phyloP scores from a whole-genome alignment of 2,113 vertebrate species.

The Alexandromys fortis region DNA sequence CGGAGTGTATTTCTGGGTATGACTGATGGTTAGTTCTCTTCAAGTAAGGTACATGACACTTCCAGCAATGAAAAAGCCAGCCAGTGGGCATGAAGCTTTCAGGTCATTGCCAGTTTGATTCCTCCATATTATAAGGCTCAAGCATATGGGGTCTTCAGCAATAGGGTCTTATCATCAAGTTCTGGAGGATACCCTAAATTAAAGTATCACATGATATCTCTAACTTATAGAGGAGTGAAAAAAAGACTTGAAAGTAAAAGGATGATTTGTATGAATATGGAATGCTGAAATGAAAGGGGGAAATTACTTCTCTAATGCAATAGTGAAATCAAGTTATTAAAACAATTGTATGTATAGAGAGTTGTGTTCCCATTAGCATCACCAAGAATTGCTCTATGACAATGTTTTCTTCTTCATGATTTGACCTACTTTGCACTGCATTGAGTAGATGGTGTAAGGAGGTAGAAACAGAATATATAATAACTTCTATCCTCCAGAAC shows the following conservation, averaged over 20 bases:
- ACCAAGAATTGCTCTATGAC: background rate
- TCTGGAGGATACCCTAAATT: background rate
- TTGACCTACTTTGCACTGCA: background rate
- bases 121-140: background rate
- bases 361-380: background rate
- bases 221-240: background rate
- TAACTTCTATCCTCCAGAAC: background rate
- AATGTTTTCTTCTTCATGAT: conserved; percentile 3
- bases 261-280: background rate
- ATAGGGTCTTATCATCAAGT: background rate
- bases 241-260: background rate
- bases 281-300: background rate
- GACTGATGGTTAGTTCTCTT: background rate
- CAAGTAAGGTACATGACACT: background rate
- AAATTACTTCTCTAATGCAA: background rate
- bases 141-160: background rate
- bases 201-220: background rate
- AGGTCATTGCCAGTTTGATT: background rate
- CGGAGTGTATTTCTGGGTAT: background rate
- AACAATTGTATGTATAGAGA: background rate
- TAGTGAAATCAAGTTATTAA: conserved; percentile 41
- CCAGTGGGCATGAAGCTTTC: background rate
- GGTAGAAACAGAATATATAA: background rate
- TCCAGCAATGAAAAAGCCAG: background rate
- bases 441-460: background rate